Evolutionary conservation across 2,888 invertebrate species (phyloP).

Genomic region (Drosophila austrosaltans): DNA sequence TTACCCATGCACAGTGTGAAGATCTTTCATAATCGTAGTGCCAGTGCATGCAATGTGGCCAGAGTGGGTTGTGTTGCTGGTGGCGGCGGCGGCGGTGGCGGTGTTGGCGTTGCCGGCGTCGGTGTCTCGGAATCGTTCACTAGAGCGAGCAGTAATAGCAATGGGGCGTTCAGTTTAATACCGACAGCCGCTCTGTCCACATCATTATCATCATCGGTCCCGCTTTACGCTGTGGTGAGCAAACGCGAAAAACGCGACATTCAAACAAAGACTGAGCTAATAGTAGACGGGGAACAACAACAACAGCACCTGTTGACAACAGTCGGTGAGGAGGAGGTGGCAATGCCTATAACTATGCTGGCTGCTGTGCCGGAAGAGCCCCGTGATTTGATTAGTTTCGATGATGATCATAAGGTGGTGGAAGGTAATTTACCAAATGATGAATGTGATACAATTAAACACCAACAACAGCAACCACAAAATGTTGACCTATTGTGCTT

Average conservation of each 20-base stretch:
- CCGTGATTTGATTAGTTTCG: conserved; percentile 81
- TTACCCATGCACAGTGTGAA: conserved; percentile 82
- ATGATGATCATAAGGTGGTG: conserved; percentile 65
- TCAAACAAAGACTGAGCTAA: conserved; percentile 30
- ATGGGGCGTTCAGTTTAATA: conserved; percentile 60
- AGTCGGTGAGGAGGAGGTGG: not conserved
- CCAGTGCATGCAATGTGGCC: conserved; percentile 33
- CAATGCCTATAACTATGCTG: conserved; percentile 31
- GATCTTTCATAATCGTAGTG: conserved; percentile 81
- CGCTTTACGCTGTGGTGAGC: conserved; percentile 80
- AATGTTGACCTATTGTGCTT: conserved; percentile 71
- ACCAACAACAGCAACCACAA: not conserved
- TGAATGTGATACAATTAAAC: conserved; percentile 44
- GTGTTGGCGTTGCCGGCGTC: conserved; percentile 24
- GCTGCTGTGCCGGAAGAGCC: conserved; percentile 43
- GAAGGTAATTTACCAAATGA: conserved; percentile 24
- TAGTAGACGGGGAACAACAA: not conserved
- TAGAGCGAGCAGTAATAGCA: conserved; percentile 41
- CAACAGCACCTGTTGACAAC: too few species aligned
- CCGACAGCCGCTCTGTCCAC: conserved; percentile 72
- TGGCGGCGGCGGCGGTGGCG: conserved; percentile 12
- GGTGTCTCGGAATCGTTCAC: conserved; percentile 19
- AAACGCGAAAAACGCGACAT: conserved; percentile 63
- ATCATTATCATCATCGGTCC: conserved; percentile 69
- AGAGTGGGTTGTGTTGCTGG: conserved; percentile 20